These are phyloP conservation scores for Sebastes schlegelii DNA, from an alignment of 2,113 vertebrate species.

Conservation along the genomic window DNA sequence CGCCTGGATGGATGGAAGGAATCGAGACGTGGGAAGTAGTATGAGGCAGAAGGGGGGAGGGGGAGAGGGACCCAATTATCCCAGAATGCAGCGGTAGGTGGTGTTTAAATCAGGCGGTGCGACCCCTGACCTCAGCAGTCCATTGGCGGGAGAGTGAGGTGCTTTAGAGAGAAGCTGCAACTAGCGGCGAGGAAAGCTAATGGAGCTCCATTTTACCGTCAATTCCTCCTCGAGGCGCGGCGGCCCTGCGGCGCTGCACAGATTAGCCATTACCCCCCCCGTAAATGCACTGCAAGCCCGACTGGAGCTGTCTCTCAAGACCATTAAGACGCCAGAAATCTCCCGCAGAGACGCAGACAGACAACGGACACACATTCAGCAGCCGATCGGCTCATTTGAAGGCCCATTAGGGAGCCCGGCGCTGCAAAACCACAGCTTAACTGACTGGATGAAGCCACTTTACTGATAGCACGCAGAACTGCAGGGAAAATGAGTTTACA, in stretches of 20 bases:
- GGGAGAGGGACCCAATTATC: conserved; percentile 68
- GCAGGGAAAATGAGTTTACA: conserved; percentile 41
- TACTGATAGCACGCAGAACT: conserved; percentile 18
- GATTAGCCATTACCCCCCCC: conserved; percentile 47
- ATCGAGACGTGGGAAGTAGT: conserved; percentile 5
- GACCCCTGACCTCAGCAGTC: conserved; percentile 57
- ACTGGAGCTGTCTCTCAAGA: conserved; percentile 44
- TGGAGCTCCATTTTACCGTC: conserved; percentile 28
- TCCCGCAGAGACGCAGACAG: conserved; percentile 34
- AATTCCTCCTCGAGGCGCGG: not conserved
- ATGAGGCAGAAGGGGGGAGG: not conserved
- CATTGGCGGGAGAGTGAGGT: conserved; percentile 13
- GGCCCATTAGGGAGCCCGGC: conserved; percentile 31
- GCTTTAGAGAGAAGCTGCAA: conserved; percentile 3
- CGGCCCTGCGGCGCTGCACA: conserved; percentile 26
- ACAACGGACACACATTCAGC: conserved; percentile 11
- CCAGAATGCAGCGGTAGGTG: conserved; percentile 47
- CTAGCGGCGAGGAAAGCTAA: conserved; percentile 18
- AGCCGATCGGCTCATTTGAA: conserved; percentile 28
- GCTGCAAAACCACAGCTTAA: conserved; percentile 6
- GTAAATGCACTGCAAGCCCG: conserved; percentile 22
- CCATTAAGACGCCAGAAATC: conserved; percentile 53
- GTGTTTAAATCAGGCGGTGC: conserved; percentile 60
- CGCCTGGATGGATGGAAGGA: conserved; percentile 41
- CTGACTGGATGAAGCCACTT: conserved; percentile 41